These are phyloP conservation scores for Lamproptera curius DNA, from an alignment of 2,888 invertebrate species.

Conservation along the genomic window DNA sequence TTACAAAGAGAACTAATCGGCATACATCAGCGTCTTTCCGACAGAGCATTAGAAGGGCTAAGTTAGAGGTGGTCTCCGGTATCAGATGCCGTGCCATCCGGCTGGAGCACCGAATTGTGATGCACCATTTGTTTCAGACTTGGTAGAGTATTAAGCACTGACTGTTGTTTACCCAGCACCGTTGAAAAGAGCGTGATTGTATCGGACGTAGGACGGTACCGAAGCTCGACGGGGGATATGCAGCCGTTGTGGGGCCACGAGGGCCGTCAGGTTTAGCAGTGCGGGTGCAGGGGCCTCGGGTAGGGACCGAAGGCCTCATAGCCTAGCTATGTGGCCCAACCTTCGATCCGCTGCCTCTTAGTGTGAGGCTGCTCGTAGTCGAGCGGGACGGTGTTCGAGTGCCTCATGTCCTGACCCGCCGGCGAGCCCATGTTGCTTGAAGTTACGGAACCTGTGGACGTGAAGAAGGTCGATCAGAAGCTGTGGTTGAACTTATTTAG, in stretches of 20 bases:
- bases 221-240: conserved; percentile 50
- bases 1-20: conserved; percentile 25
- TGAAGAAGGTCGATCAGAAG: too few relatives aligned
- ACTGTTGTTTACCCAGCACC: conserved; percentile 33
- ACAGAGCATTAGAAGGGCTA: conserved; percentile 3
- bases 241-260: conserved; percentile 31
- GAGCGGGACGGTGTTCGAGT: conserved; percentile 54
- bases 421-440: conserved; percentile 91
- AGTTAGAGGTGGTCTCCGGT: not conserved
- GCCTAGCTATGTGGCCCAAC: conserved; percentile 92
- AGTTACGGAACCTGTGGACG: conserved; percentile 84
- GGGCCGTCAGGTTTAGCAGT: conserved; percentile 55
- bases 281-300: conserved; percentile 73
- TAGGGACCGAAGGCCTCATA: conserved; percentile 71
- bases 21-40: conserved; percentile 28
- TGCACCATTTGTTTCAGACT: conserved; percentile 56
- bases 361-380: conserved; percentile 80
- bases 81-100: conserved; percentile 46
- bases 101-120: conserved; percentile 46
- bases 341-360: conserved; percentile 94
- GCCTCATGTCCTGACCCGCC: conserved; percentile 75
- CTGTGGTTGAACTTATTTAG: too few relatives aligned
- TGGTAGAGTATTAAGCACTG: conserved; percentile 28
- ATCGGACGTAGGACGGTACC: conserved; percentile 38
- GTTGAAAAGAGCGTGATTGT: conserved; percentile 33